Evolutionary conservation across 2,113 vertebrate genomes (phyloP).

Genomic region (Mustela lutreola): DNA sequence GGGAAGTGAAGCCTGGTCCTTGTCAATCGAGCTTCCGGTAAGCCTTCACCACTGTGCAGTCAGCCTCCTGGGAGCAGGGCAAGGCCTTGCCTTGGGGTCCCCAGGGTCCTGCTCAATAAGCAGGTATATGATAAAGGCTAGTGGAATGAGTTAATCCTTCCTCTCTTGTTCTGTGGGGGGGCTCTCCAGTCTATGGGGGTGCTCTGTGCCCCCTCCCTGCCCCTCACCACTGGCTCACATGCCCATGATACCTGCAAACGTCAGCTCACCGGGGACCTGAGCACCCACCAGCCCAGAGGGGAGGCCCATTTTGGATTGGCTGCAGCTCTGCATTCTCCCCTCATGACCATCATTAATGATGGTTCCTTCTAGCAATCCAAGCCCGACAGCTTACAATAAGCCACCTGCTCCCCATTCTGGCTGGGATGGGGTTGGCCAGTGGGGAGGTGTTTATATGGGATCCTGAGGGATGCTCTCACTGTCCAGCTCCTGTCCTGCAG

Average conservation of each 20-base stretch:
- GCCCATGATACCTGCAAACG: not conserved
- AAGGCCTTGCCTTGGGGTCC: constrained; percentile 42
- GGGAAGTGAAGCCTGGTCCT: not conserved
- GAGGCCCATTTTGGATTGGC: not conserved
- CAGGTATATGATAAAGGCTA: constrained; percentile 39
- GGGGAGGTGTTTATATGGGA: not conserved
- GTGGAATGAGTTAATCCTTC: not conserved
- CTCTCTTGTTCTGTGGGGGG: constrained; percentile 1
- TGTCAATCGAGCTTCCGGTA: not conserved
- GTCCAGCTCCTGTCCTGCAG: not conserved
- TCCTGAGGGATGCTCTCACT: not conserved
- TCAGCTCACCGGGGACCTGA: constrained; percentile 15
- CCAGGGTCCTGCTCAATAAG: not conserved
- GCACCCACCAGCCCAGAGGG: not conserved
- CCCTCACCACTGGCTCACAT: not conserved
- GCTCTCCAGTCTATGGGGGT: constrained; percentile 15
- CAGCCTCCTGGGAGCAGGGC: not conserved
- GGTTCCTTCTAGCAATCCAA: not conserved
- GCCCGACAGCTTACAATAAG: not conserved
- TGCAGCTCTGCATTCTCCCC: not conserved
- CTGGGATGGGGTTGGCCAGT: not conserved
- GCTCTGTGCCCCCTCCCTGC: not conserved
- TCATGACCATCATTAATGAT: not conserved
- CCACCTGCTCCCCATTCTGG: not conserved
- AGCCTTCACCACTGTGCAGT: not conserved